Evolutionary conservation across 2,888 invertebrate species (phyloP).

Genomic region (Resseliella maxima): DNA sequence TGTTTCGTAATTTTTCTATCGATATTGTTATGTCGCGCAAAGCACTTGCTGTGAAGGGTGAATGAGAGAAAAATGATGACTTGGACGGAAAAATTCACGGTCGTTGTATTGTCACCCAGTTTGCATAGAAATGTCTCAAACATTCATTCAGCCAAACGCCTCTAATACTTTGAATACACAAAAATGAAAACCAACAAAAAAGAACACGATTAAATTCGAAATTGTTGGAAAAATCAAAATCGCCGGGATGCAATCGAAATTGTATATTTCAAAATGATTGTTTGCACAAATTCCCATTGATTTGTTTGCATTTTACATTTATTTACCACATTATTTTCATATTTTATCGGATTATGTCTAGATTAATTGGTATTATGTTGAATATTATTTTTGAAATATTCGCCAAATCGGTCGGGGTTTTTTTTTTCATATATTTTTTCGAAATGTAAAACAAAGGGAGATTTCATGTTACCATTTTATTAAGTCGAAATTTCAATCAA

Average conservation of each 20-base stretch:
- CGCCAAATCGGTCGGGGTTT: neutral
- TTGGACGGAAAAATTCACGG: neutral
- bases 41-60: neutral
- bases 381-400: neutral
- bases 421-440: neutral
- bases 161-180: neutral
- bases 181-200: neutral
- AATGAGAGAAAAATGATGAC: neutral
- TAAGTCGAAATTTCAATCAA: too few relatives aligned
- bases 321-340: neutral
- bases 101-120: neutral
- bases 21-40: neutral
- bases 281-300: neutral
- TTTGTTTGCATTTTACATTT: slow-evolving; percentile 7
- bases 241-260: neutral
- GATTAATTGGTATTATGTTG: neutral
- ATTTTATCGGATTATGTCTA: neutral
- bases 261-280: neutral
- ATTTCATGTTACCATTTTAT: neutral
- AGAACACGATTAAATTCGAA: neutral
- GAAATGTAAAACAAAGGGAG: neutral
- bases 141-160: neutral
- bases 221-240: neutral
- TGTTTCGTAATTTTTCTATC: neutral
- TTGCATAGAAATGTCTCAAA: neutral